Conservation (phyloP, 2,113 vertebrate species). For the Xerus inauris region DNA sequence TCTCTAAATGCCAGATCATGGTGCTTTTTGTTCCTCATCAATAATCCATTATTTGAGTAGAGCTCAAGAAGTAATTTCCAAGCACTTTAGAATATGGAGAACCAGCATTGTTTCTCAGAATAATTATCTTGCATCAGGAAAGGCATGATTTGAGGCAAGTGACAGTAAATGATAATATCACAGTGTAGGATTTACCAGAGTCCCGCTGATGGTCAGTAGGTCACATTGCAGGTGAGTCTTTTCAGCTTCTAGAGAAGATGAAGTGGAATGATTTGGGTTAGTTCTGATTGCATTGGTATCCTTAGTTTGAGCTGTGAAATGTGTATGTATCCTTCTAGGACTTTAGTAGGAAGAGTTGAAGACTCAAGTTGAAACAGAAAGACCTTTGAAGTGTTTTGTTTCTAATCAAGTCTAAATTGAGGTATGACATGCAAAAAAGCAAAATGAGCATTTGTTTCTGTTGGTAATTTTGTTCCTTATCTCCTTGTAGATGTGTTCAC, state of each 20-base stretch:
- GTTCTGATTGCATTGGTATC: constrained; percentile 28
- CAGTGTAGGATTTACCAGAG: constrained; percentile 10
- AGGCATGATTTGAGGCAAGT: background rate
- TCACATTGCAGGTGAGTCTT: constrained; percentile 53
- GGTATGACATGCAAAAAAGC: background rate
- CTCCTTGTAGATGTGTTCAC: constrained; percentile 28
- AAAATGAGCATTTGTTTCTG: constrained; percentile 28
- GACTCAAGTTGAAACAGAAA: constrained; percentile 39
- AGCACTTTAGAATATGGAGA: constrained; percentile 48
- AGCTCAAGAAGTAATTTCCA: constrained; percentile 16
- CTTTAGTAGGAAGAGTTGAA: constrained; percentile 32
- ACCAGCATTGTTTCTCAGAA: background rate
- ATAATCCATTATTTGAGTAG: constrained; percentile 25
- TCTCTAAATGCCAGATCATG: constrained; percentile 18
- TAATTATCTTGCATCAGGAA: constrained; percentile 24
- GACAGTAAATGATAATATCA: background rate
- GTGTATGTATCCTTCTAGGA: constrained; percentile 3
- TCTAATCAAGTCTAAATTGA: constrained; percentile 50
- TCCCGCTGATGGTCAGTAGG: background rate
- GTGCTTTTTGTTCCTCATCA: constrained; percentile 29
- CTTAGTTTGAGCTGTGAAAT: constrained; percentile 1
- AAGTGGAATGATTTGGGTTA: background rate
- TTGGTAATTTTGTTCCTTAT: background rate
- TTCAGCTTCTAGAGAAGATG: background rate
- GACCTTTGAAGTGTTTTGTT: constrained; percentile 42